phyloP scores from a whole-genome alignment of 2,113 vertebrate genomes.

The Clarias batrachus region DNA sequence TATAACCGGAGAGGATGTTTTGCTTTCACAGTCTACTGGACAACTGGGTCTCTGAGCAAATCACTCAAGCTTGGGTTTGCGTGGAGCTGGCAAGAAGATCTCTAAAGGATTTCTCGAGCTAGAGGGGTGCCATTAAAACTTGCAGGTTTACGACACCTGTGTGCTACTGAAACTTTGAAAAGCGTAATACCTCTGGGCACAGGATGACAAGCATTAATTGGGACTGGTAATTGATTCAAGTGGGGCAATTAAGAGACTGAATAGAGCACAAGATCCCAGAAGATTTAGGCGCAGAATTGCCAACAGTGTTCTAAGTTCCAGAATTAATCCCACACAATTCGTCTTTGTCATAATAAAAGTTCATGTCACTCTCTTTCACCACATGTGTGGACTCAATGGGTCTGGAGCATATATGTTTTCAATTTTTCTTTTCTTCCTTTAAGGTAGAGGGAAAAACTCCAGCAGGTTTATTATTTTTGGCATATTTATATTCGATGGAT shows the following conservation, averaged over 20 bases:
- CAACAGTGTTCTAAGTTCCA: constrained; percentile 2
- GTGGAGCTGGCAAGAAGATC: neutral
- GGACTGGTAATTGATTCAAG: constrained; percentile 36
- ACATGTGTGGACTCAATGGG: neutral
- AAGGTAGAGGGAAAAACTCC: neutral
- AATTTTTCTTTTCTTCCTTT: neutral
- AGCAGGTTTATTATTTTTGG: neutral
- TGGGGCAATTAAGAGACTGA: constrained; percentile 36
- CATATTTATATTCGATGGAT: constrained; percentile 13
- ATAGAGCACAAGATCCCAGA: constrained; percentile 34
- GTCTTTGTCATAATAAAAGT: constrained; percentile 10
- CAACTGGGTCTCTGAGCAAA: constrained; percentile 12
- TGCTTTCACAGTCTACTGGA: constrained; percentile 3
- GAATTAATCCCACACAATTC: neutral
- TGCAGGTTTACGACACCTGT: neutral
- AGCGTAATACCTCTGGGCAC: constrained; percentile 20
- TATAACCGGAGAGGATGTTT: constrained; percentile 16
- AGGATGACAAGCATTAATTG: constrained; percentile 37
- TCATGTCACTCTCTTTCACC: neutral
- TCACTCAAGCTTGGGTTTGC: constrained; percentile 20
- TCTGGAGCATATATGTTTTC: neutral
- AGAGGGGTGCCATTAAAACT: neutral
- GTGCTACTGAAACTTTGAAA: constrained; percentile 6
- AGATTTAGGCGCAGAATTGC: constrained; percentile 25
- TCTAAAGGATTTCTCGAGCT: constrained; percentile 18